phyloP scores from a whole-genome alignment of 2,797 vertebrate genomes.

The Chanos chanos region DNA sequence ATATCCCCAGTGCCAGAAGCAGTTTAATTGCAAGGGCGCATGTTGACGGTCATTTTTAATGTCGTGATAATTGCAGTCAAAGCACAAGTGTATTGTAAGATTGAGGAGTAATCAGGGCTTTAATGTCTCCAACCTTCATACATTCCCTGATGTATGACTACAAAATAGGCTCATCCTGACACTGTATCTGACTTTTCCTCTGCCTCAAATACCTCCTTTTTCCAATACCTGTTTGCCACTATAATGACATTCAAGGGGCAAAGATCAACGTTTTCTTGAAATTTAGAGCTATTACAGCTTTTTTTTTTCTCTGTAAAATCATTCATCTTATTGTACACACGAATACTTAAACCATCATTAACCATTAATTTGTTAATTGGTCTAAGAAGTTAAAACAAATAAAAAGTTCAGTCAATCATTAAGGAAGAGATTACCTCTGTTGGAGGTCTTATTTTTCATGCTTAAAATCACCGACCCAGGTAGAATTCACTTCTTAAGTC shows the following conservation, averaged over 20 bases:
- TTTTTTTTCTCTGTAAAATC: slow-evolving; percentile 7
- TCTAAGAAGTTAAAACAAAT: slow-evolving; percentile 37
- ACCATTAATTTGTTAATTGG: slow-evolving; percentile 20
- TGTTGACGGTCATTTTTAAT: slow-evolving; percentile 46
- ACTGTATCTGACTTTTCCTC: no score
- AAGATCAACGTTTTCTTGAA: no score
- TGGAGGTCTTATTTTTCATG: no score
- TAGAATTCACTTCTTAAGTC: no score
- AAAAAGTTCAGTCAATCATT: slow-evolving; percentile 23
- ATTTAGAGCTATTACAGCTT: neutral
- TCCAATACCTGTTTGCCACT: no score
- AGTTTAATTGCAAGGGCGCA: slow-evolving; percentile 47
- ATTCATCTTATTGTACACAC: no score
- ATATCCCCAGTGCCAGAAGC: slow-evolving; percentile 53
- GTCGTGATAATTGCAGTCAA: slow-evolving; percentile 43
- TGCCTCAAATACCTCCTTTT: no score
- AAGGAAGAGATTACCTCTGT: slow-evolving; percentile 17
- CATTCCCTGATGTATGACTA: no score
- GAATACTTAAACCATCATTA: no score
- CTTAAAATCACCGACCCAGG: no score
- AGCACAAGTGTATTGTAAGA: neutral
- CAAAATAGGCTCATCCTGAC: no score
- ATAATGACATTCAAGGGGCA: no score
- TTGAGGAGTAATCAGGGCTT: neutral
- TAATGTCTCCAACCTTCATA: neutral